Conservation (phyloP, 1,140 invertebrate species). For the Saxidomus purpurata region DNA sequence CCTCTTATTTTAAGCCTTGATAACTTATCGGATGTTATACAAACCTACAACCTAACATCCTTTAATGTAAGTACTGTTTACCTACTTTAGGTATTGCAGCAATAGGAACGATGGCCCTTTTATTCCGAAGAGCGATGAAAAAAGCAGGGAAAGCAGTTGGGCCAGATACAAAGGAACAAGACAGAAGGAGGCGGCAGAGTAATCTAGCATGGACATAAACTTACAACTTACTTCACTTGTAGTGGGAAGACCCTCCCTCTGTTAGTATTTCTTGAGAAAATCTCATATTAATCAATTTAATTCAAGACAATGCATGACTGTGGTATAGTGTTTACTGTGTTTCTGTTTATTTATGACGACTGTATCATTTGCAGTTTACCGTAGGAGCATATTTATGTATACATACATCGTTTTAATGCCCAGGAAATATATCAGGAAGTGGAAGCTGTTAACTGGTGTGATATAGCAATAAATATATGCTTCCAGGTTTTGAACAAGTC, state of each 20-base stretch:
- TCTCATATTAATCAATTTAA: too few species aligned
- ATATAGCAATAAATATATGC: too few species aligned
- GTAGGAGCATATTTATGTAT: background rate
- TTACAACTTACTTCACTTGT: background rate
- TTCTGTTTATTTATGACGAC: background rate
- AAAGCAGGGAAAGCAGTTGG: background rate
- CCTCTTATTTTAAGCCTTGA: too few species aligned
- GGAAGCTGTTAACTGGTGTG: too few species aligned
- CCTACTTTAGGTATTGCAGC: conserved; percentile 7
- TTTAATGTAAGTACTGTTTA: too few species aligned
- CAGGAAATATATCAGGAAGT: too few species aligned
- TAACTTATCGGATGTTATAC: too few species aligned
- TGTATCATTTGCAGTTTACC: background rate
- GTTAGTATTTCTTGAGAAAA: too few species aligned
- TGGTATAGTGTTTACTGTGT: background rate
- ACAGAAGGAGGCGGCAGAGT: background rate
- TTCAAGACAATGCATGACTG: background rate
- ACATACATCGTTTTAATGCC: too few species aligned
- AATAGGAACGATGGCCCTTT: background rate
- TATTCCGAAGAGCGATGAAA: conserved; percentile 11
- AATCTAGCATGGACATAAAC: conserved; percentile 4
- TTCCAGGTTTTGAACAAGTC: too few species aligned
- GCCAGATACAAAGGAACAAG: background rate
- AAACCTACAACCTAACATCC: too few species aligned
- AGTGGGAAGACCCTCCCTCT: too few species aligned